Evolutionary conservation across 2,797 vertebrate species (phyloP), one percentile per base, ranked within the genome.

Genomic region (Paguma larvata): DNA sequence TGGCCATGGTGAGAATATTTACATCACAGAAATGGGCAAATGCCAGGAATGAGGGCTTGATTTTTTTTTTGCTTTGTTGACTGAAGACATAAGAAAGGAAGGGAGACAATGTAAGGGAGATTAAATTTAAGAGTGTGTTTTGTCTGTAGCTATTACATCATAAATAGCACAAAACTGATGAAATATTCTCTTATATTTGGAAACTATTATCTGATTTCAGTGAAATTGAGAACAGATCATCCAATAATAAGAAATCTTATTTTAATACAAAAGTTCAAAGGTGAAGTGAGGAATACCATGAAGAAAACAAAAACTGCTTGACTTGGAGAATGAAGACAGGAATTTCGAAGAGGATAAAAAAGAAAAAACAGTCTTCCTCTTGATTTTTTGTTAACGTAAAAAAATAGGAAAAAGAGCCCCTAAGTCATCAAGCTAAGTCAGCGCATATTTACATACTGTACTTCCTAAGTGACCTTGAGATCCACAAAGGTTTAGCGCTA

Each of bases 81-180:
- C 5, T 23, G 63, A 53, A 85, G 67, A 68, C 51, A 51, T 18
- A 85, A 44, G 25, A 95, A 78, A 48, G 41, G 1, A 9, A 86
- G 63, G n/a, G 38, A 85, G 19, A 68, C 96, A 92, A 90, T 30
- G n/a, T 56, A 96, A 89, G 59, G 34, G 14, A 89, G 85, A 59
- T 68, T 48, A 56, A 84, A 41, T 41, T 72, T 27, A 78, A 89
- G 79, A 87, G 63, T 44, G 13, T 51, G 65, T 68, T 34, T 59
- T 27, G 9, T 59, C 21, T 92, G 5, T 19, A 63, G 38, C 41
- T 38, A 19, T 3, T 27, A 44, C 1, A 62, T 65, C n/a, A 41
- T 46, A 85, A 59, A 63, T 27, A 86, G 67, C 34, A 90, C 30
- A 73, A n/a, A 34, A 65, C 32, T 25, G 34, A 65, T 41, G 32